A percentile compares a stretch with the other conserved stretches of the same genome.
These are phyloP conservation scores for Phaethon lepturus DNA, from an alignment of 2,113 vertebrate species.

Conservation along the genomic window DNA sequence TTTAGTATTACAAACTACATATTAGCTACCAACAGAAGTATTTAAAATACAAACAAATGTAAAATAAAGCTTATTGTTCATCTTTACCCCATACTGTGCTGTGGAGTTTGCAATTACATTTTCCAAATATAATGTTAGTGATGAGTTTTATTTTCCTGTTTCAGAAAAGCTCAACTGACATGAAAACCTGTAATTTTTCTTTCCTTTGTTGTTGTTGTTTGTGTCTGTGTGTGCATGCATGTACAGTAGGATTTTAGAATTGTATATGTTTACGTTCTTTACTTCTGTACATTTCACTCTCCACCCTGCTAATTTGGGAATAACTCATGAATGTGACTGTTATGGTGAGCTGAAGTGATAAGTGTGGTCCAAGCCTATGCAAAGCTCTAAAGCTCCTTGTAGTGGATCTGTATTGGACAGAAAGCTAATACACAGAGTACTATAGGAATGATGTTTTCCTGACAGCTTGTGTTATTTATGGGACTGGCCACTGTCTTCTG, in stretches of 20 bases:
- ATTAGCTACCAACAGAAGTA: neutral
- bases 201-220: neutral
- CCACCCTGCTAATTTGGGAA: neutral
- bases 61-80: neutral
- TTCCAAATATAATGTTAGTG: neutral
- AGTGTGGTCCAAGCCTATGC: neutral
- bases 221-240: fast-evolving
- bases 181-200: neutral
- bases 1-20: neutral
- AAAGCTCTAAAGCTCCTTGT: neutral
- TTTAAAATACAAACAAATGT: neutral
- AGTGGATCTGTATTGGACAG: neutral
- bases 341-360: neutral
- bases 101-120: neutral
- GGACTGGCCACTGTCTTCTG: constrained; percentile 51
- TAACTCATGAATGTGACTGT: neutral
- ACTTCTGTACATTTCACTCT: neutral
- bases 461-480: constrained; percentile 69
- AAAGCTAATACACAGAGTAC: constrained; percentile 13
- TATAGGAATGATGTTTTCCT: constrained; percentile 56
- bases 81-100: neutral
- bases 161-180: neutral
- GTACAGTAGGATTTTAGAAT: neutral
- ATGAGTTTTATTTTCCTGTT: neutral
- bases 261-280: neutral